A percentile compares a stretch with the other conserved stretches of the same genome.
Conservation (phyloP, 2,113 vertebrate genomes). For the Mobula hypostoma region DNA sequence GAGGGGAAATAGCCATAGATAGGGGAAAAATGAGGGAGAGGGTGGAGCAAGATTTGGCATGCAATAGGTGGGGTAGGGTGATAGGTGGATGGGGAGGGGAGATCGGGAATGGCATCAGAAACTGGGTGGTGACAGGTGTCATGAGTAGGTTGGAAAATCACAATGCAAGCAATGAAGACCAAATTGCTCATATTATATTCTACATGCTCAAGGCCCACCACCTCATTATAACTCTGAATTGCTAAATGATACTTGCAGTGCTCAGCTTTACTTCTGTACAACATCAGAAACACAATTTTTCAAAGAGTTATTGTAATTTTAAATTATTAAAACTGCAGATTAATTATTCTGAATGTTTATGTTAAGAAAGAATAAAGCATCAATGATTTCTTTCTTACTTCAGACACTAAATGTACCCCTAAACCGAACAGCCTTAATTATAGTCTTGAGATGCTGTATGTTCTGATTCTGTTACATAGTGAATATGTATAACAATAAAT, state of each 20-base stretch:
- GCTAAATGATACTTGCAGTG: too few relatives aligned
- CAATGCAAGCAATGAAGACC: not conserved
- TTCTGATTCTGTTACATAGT: not conserved
- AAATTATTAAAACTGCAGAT: not conserved
- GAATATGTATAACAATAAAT: not conserved
- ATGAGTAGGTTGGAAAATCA: not conserved
- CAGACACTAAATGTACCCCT: not conserved
- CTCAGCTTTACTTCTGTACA: too few relatives aligned
- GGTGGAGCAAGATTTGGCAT: too few relatives aligned
- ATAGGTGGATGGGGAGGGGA: too few relatives aligned
- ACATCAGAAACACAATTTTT: not conserved
- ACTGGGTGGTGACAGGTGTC: not conserved
- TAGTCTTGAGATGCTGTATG: not conserved
- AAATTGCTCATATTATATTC: not conserved
- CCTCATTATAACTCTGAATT: not conserved
- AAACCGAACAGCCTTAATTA: not conserved
- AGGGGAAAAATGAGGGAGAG: too few relatives aligned
- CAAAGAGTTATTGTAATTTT: not conserved
- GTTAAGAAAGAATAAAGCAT: not conserved
- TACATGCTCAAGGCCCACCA: not conserved
- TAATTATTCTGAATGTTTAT: not conserved
- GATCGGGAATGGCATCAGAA: too few relatives aligned
- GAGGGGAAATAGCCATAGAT: too few relatives aligned
- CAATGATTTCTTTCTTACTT: not conserved
- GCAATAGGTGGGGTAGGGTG: too few relatives aligned